Percentiles rank a stretch among this genome's conserved stretches.
Conservation (phyloP, 2,113 vertebrate species). For the Myotis yumanensis region DNA sequence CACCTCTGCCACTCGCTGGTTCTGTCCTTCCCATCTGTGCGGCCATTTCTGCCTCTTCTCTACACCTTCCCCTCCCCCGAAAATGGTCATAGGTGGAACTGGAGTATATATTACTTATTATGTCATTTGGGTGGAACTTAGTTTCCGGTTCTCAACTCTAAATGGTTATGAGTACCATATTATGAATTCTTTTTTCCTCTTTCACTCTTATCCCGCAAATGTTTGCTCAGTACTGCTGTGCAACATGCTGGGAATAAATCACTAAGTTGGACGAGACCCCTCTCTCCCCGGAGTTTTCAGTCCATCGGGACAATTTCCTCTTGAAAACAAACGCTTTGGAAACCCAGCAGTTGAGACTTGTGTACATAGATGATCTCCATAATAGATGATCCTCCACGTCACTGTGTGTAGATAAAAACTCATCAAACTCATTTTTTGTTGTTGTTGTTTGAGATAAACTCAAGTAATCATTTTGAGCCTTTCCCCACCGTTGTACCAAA, state of each 20-base stretch:
- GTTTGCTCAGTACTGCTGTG: neutral
- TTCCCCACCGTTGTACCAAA: accelerated
- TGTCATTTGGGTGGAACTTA: neutral
- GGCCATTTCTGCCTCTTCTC: neutral
- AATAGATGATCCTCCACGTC: neutral
- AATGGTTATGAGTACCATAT: neutral
- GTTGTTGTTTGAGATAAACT: slow-evolving; percentile 12
- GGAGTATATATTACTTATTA: neutral
- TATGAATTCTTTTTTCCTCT: neutral
- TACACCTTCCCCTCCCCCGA: neutral
- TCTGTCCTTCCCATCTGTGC: neutral
- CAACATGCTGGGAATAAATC: neutral
- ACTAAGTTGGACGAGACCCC: neutral
- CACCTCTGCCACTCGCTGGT: no score
- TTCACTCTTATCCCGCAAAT: neutral
- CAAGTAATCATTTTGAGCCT: neutral
- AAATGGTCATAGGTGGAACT: neutral
- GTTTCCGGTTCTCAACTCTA: neutral
- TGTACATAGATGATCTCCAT: neutral
- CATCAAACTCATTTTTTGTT: neutral
- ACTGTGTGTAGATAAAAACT: neutral
- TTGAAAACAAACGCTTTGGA: neutral
- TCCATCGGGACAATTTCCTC: neutral
- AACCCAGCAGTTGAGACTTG: neutral
- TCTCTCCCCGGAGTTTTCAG: neutral